phyloP scores from a whole-genome alignment of 2,888 invertebrate genomes.

The Coelinius sp. region DNA sequence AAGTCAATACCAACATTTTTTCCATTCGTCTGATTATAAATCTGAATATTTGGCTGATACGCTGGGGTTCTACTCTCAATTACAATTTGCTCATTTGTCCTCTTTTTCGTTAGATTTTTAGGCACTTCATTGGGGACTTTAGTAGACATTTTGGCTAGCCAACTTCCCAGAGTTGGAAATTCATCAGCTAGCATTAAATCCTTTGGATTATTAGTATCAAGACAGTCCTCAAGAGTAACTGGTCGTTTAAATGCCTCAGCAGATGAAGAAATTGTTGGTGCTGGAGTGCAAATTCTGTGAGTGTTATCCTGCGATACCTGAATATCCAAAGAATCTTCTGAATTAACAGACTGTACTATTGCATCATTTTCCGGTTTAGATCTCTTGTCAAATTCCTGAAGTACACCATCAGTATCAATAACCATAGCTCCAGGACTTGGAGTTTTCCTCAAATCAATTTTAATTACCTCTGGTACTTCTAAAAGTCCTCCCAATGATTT shows the following conservation, averaged over 20 bases:
- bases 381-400: slow-evolving; percentile 10
- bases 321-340: not conserved
- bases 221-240: not conserved
- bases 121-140: slow-evolving; percentile 11
- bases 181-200: slow-evolving; percentile 53
- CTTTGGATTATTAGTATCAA: not conserved
- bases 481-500: not conserved
- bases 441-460: slow-evolving; percentile 26
- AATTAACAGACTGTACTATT: not conserved
- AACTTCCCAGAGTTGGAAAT: slow-evolving; percentile 63
- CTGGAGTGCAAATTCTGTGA: not conserved
- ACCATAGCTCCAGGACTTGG: slow-evolving; percentile 28
- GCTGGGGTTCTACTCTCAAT: slow-evolving; percentile 43
- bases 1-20: not conserved
- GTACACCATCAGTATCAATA: slow-evolving; percentile 31
- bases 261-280: slow-evolving; percentile 22
- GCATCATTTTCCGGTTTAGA: not conserved
- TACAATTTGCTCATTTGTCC: slow-evolving; percentile 39
- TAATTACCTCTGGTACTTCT: slow-evolving; percentile 5
- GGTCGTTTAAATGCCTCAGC: slow-evolving; percentile 28
- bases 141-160: slow-evolving; percentile 47
- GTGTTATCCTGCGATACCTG: not conserved
- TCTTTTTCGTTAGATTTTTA: slow-evolving; percentile 49
- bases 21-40: not conserved
- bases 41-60: not conserved